These are phyloP conservation scores for Proctacanthus coquilletti DNA, from an alignment of 1,140 invertebrate genomes.

Conservation along the genomic window DNA sequence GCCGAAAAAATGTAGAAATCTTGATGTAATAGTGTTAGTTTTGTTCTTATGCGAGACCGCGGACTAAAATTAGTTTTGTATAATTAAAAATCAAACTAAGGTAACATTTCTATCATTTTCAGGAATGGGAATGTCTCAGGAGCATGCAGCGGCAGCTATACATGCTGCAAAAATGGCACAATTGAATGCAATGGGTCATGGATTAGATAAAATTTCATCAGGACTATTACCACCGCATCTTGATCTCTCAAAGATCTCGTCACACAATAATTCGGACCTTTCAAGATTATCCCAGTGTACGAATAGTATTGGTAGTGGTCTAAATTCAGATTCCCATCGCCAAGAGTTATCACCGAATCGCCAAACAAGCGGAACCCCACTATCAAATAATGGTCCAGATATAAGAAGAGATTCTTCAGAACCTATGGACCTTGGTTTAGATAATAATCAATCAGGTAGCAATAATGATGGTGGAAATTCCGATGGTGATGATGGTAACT, in stretches of 20 bases:
- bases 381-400: constrained; percentile 9
- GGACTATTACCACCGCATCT: constrained; percentile 22
- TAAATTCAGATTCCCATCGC: too few species aligned
- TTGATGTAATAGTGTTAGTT: too few species aligned
- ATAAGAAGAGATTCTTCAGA: constrained; percentile 19
- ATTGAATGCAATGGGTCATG: constrained; percentile 45
- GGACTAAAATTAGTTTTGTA: too few species aligned
- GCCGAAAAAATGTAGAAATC: too few species aligned
- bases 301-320: too few species aligned
- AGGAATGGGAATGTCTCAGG: constrained; percentile 35
- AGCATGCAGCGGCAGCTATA: constrained; percentile 39
- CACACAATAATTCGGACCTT: constrained; percentile 4
- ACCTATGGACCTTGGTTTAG: constrained; percentile 23
- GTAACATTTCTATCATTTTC: constrained; percentile 6
- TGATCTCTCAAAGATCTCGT: constrained; percentile 20
- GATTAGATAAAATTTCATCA: constrained; percentile 34
- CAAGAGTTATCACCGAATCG: constrained; percentile 2
- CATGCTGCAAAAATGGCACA: constrained; percentile 54
- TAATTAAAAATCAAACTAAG: neutral
- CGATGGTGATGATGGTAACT: constrained; percentile 20
- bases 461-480: constrained; percentile 13
- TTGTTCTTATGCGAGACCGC: too few species aligned
- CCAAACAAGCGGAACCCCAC: neutral
- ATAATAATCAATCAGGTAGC: constrained; percentile 21
- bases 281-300: neutral